Conservation (phyloP, 2,113 vertebrate genomes). For the Marmota monax region DNA sequence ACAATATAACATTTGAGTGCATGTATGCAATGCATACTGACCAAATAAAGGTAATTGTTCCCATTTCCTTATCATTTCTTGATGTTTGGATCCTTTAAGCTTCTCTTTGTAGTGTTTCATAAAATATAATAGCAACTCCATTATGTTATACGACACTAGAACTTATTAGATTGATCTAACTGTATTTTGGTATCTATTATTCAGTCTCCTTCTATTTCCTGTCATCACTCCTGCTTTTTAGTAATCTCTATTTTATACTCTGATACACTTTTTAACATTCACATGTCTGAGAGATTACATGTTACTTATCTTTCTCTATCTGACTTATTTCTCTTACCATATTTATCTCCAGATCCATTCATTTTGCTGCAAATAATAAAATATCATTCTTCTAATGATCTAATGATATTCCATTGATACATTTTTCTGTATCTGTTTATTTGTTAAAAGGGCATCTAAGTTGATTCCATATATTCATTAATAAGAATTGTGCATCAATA, state of each 20-base stretch:
- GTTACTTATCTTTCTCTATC: background rate
- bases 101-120: background rate
- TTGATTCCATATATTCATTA: background rate
- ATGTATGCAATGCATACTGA: background rate
- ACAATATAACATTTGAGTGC: background rate
- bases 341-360: background rate
- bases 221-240: background rate
- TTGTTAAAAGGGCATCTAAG: background rate
- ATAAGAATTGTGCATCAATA: background rate
- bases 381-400: background rate
- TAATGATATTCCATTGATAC: background rate
- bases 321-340: background rate
- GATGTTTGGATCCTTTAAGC: background rate
- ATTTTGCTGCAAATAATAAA: background rate
- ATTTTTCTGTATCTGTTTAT: background rate
- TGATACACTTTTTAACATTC: background rate
- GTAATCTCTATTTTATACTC: background rate
- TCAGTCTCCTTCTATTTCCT: background rate
- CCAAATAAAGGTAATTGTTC: background rate
- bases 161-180: background rate
- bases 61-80: background rate
- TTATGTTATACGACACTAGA: background rate
- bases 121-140: background rate
- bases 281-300: no score
- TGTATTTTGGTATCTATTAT: background rate